Percentiles rank a stretch among this genome's conserved stretches.
Evolutionary conservation across 2,797 vertebrate genomes (phyloP).

Genomic region (Molossus molossus): DNA sequence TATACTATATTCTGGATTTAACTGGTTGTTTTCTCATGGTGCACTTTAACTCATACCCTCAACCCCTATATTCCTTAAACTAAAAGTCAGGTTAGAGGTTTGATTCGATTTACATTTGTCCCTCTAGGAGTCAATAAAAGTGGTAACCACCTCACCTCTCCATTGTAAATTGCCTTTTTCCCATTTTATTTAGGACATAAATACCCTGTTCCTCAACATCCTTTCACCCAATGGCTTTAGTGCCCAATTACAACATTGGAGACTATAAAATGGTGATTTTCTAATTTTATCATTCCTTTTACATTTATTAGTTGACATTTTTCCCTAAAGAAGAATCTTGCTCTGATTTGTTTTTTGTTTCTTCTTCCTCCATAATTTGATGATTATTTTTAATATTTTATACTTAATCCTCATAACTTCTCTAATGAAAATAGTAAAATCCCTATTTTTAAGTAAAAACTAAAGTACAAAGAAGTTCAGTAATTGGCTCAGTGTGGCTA

Average conservation of each 20-base stretch:
- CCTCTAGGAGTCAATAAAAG: neutral
- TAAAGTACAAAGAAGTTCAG: neutral
- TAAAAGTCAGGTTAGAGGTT: neutral
- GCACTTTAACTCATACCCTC: neutral
- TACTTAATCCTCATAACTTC: neutral
- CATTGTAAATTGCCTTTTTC: neutral
- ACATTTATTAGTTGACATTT: neutral
- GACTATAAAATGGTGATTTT: neutral
- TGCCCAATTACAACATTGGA: neutral
- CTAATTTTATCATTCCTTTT: neutral
- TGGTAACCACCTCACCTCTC: neutral
- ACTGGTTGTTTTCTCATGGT: neutral
- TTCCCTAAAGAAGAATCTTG: slow-evolving; percentile 2
- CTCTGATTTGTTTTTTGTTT: neutral
- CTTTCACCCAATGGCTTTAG: neutral
- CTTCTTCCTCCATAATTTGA: neutral
- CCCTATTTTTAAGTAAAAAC: slow-evolving; percentile 21
- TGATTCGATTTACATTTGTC: neutral
- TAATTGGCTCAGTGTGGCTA: neutral
- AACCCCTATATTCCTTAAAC: neutral
- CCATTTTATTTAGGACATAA: neutral
- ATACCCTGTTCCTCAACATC: neutral
- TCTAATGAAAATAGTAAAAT: neutral
- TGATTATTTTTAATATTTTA: slow-evolving; percentile 29
- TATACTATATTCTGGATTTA: neutral